Base-by-base conservation (phyloP, 2,888 invertebrate genomes). In the Cecidostiba fungosa region DNA sequence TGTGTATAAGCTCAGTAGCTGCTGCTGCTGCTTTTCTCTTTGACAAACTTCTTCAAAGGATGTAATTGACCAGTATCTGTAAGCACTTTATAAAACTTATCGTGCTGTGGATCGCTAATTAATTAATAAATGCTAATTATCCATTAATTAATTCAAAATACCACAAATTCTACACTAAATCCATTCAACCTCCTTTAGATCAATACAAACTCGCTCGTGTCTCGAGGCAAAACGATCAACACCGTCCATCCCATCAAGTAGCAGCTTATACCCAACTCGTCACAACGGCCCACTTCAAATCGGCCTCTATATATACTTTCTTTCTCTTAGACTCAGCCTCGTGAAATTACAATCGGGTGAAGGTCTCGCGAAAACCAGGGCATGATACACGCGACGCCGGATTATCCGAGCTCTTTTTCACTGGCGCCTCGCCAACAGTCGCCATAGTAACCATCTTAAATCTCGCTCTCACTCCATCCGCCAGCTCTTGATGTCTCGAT, bases 391-490 rank as follows among this genome's bases (percentile, higher is more conserved):
- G 72, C 29, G 36, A 29, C 77, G 29, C 43, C 36, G 90, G 90
- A 92, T 92, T 91, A 92, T 92, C 91, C 89, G 89, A 89, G 87
- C 89, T 73, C 29, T 50, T 77, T 84, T 89, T 90, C 90, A 88
- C 90, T 92, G 92, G 91, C 91, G 39, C 70, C 83, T 86, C 86
- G 92, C 92, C 92, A 93, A 88, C 90, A 88, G 90, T 91, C 89
- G 88, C 91, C 91, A 91, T 92, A 87, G 91, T 88, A 90, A 92
- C 91, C 89, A 87, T 89, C 91, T 91, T 91, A 91, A 91, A 90
- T 88, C 89, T 90, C 87, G 85, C 87, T 84, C 82, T 81, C 66
- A 32, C 85, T 87, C 47, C n/a, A n/a, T 39, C 6, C 50, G 50
- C 26, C 6, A 39, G 23, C 19, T n/a, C 66, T 66, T 66, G 66